Evolutionary conservation across 2,888 invertebrate species (phyloP), one percentile per base, ranked within the genome.

Genomic region (Podabrus alpinus): DNA sequence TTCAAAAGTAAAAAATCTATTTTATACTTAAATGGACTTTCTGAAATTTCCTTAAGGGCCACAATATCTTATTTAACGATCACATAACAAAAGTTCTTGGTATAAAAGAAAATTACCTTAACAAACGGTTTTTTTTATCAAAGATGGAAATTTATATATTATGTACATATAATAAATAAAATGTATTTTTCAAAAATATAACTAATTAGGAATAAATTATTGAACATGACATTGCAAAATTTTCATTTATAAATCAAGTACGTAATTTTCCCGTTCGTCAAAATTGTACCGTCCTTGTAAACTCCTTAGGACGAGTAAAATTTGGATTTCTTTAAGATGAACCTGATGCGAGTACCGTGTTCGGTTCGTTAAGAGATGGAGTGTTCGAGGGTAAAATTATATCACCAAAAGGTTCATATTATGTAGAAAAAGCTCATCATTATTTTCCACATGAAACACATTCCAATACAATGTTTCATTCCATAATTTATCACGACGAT

Each of bases 331-430:
- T 85, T 85, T 9, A 88, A 97, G 98, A 94, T 86, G 97, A 97
- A 85, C 93, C 94, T 67, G 91, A 91, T 45, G 7, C 9, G 74
- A 97, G 97, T 83, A 89, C 91, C 80, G 98, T 97, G 80, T 97
- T 95, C 89, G 98, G 99, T 81, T 97, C 98, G 85, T 91, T 99
- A 86, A 93, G 94, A 83, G 94, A 96, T 86, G 99, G 99, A 78
- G 92, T 98, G 78, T 98, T 99, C 88, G 97, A 98, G 87, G 99
- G 99, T 79, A 96, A 96, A 89, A 96, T 99, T 83, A 89, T 94
- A 82, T 93, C 97, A 77, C 92, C 94, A 81, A 91, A 91, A 84
- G 96, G 95, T 82, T 91, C 94, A 74, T 99, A 92, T 90, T 98
- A 94, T 89, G 95, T 99, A 83, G 99, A 99, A 89, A 94, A 95